These are phyloP conservation scores for Actenoides hombroni DNA, from an alignment of 2,113 vertebrate species.

Conservation along the genomic window DNA sequence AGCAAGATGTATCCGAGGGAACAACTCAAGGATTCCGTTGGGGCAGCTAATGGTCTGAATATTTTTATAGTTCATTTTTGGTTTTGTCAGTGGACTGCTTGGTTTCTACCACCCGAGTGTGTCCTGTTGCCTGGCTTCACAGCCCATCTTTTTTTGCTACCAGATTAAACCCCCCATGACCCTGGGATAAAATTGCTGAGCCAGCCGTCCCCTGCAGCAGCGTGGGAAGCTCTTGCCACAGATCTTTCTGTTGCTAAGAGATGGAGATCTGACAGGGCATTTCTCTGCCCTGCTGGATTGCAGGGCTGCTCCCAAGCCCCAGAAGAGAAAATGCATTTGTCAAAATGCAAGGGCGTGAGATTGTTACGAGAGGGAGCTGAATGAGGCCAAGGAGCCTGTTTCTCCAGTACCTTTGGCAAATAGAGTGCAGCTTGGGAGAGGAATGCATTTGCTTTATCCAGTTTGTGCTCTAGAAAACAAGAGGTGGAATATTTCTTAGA, in stretches of 20 bases:
- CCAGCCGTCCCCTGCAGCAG: neutral
- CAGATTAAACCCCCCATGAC: accelerated
- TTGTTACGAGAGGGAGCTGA: neutral
- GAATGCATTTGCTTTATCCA: neutral
- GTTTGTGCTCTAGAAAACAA: neutral
- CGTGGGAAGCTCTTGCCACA: neutral
- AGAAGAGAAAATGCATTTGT: neutral
- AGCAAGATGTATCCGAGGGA: neutral
- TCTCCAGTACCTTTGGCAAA: neutral
- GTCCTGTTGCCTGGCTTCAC: neutral
- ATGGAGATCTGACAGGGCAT: neutral
- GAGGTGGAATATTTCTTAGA: neutral
- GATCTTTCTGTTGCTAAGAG: conserved; percentile 7
- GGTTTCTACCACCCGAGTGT: neutral
- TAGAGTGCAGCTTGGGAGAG: neutral
- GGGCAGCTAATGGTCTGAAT: neutral
- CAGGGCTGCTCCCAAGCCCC: neutral
- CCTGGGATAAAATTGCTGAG: neutral
- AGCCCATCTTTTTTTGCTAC: neutral
- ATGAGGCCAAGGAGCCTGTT: neutral
- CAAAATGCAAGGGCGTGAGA: neutral
- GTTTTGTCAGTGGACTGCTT: neutral
- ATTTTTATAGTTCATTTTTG: neutral
- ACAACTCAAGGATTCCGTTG: neutral
- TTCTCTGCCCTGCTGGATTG: accelerated